A percentile compares a stretch with the other conserved stretches of the same genome.
phyloP scores from a whole-genome alignment of 2,888 invertebrate genomes.

The Sicus ferrugineus region DNA sequence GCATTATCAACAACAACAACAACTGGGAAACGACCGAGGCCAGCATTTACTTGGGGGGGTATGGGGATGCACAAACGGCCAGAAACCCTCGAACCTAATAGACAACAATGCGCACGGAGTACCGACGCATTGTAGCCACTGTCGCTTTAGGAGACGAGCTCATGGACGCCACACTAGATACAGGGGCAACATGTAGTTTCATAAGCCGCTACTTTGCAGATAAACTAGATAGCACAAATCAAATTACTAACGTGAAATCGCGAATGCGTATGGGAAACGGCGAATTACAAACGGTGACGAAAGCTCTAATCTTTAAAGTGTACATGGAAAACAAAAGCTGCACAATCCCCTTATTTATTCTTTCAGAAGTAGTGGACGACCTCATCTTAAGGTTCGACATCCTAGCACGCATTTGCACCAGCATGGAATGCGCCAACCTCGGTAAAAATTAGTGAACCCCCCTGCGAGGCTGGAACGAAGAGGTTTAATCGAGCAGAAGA shows the following conservation, averaged over 20 bases:
- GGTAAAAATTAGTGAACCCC: not conserved
- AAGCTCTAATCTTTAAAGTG: not conserved
- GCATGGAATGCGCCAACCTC: not conserved
- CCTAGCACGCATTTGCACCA: not conserved
- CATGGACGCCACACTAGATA: constrained; percentile 2
- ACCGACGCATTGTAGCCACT: constrained; percentile 1
- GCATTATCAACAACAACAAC: not conserved
- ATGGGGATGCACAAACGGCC: not conserved
- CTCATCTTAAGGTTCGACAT: not conserved
- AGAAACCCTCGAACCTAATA: constrained; percentile 1
- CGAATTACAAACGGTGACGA: not conserved
- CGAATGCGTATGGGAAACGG: not conserved
- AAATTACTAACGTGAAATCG: not conserved
- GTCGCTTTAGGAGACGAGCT: not conserved
- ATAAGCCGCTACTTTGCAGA: not conserved
- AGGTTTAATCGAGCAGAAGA: not conserved
- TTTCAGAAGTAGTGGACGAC: not conserved
- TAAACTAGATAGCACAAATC: not conserved
- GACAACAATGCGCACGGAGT: not conserved
- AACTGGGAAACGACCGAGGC: not conserved
- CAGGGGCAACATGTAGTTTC: not conserved
- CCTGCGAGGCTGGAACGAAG: not conserved
- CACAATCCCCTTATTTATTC: not conserved
- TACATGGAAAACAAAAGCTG: not conserved
- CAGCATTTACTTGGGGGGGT: not conserved